Conservation (phyloP, 2,797 vertebrate species). For the Rhyacichthys aspro region DNA sequence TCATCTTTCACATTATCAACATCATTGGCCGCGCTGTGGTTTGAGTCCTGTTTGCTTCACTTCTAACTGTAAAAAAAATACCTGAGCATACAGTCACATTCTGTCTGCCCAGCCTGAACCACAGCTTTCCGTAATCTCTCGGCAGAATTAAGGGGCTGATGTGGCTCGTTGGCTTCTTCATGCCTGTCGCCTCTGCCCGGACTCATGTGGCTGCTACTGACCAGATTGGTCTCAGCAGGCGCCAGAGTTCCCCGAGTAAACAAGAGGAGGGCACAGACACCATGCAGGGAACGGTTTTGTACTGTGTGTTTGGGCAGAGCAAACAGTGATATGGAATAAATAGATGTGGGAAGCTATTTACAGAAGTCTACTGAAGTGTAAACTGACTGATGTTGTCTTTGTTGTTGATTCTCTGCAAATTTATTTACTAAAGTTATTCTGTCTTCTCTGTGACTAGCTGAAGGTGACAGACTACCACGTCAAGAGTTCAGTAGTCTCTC, state of each 20-base stretch:
- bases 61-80: constrained; percentile 21
- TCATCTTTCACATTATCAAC: neutral
- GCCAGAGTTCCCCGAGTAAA: constrained; percentile 49
- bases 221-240: constrained; percentile 59
- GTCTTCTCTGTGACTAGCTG: constrained; percentile 65
- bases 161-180: too few relatives aligned
- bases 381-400: neutral
- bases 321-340: neutral
- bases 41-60: constrained; percentile 14
- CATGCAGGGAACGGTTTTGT: too few relatives aligned
- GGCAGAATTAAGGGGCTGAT: constrained; percentile 28
- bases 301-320: constrained; percentile 23
- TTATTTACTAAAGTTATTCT: neutral
- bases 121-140: constrained; percentile 45
- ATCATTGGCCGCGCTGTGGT: constrained; percentile 30
- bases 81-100: constrained; percentile 27
- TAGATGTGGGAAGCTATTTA: neutral
- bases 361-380: neutral
- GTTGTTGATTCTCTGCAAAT: neutral
- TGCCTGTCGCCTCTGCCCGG: constrained; percentile 39
- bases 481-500: constrained; percentile 81
- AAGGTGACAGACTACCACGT: constrained; percentile 85
- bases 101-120: constrained; percentile 31
- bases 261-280: constrained; percentile 38
- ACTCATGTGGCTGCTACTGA: constrained; percentile 42